phyloP scores from a whole-genome alignment of 2,888 invertebrate species.

The Lutraria lutraria region DNA sequence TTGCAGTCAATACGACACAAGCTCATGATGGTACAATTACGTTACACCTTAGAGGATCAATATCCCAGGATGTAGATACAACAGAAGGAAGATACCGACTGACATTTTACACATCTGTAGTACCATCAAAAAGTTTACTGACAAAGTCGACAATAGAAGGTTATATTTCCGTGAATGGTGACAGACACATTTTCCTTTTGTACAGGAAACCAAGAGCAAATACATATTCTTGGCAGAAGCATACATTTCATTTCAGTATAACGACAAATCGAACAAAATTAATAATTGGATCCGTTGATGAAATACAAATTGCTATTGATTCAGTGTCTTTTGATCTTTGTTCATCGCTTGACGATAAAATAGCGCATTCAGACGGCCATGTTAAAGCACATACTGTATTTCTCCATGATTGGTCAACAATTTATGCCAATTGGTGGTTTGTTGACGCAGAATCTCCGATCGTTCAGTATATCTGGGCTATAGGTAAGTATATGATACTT shows the following conservation, averaged over 20 bases:
- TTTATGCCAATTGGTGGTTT: constrained; percentile 70
- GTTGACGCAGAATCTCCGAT: constrained; percentile 66
- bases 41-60: constrained; percentile 26
- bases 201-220: background rate
- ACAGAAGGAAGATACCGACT: background rate
- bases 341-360: background rate
- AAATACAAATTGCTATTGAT: background rate
- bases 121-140: constrained; percentile 21
- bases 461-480: constrained; percentile 69
- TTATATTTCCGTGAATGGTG: background rate
- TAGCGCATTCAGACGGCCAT: background rate
- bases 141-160: constrained; percentile 20
- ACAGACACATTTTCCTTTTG: constrained; percentile 7
- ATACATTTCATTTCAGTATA: constrained; percentile 20
- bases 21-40: background rate
- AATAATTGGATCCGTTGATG: constrained; percentile 2
- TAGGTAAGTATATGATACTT: constrained; percentile 57
- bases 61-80: constrained; percentile 31
- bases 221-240: constrained; percentile 34
- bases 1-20: background rate
- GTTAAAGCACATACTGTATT: constrained; percentile 62
- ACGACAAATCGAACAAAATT: background rate
- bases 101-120: constrained; percentile 24
- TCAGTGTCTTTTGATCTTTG: constrained; percentile 16
- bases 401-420: constrained; percentile 65